A percentile compares a stretch with the other conserved stretches of the same genome.
These are phyloP conservation scores for Oreochromis niloticus DNA, from an alignment of 2,113 vertebrate species.

Conservation along the genomic window DNA sequence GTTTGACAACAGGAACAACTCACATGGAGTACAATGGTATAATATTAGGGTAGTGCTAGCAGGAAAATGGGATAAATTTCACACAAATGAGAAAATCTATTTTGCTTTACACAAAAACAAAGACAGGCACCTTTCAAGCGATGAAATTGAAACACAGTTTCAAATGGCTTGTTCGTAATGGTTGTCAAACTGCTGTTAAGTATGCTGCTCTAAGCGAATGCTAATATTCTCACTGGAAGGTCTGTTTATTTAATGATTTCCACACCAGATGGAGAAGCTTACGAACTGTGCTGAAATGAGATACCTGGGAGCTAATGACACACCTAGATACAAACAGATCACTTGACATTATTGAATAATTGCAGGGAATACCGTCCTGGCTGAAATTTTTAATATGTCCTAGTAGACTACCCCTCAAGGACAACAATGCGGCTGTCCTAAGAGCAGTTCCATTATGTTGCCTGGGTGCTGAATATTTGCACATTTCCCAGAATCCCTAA, in stretches of 20 bases:
- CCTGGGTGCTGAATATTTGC: not conserved
- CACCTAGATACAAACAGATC: constrained; percentile 27
- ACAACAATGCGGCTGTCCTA: not conserved
- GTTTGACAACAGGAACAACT: not conserved
- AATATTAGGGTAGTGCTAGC: not conserved
- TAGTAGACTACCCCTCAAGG: not conserved
- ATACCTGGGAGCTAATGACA: constrained; percentile 12
- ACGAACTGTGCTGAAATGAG: constrained; percentile 2
- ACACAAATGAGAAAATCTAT: not conserved
- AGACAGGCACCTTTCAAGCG: not conserved
- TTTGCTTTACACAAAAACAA: not conserved
- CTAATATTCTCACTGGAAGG: constrained; percentile 15
- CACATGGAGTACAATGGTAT: not conserved
- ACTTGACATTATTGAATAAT: constrained; percentile 23
- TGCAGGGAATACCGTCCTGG: constrained; percentile 8
- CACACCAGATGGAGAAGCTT: constrained; percentile 29
- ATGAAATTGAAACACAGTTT: not conserved
- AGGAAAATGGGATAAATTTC: not conserved
- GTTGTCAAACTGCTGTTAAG: constrained; percentile 6
- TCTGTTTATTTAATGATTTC: constrained; percentile 31
- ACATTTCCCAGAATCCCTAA: not conserved
- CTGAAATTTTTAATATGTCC: not conserved
- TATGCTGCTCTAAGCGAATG: not conserved
- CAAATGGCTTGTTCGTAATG: not conserved
- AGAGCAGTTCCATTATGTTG: not conserved